phyloP scores from a whole-genome alignment of 1,140 invertebrate species.

The Augochlora pura region DNA sequence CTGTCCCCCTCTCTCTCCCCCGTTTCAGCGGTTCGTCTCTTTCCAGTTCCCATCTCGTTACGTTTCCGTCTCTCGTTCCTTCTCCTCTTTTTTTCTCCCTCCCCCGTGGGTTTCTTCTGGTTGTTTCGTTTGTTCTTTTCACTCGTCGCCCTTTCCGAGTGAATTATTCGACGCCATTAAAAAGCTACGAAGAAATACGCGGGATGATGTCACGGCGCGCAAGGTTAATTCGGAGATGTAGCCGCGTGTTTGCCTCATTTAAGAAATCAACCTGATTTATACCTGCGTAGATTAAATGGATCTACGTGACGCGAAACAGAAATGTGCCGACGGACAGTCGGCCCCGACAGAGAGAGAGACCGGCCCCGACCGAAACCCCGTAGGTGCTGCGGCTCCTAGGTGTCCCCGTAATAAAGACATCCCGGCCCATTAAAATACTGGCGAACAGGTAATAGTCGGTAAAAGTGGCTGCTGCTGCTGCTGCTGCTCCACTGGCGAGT shows the following conservation, averaged over 20 bases:
- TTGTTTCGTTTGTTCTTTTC: conserved; percentile 51
- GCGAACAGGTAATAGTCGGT: conserved; percentile 9
- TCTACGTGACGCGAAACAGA: conserved; percentile 46
- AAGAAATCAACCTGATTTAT: conserved; percentile 61
- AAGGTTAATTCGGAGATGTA: conserved; percentile 52
- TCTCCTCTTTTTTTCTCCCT: not conserved
- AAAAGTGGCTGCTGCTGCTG: not conserved
- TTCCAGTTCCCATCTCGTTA: not conserved
- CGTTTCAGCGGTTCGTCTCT: too few relatives aligned
- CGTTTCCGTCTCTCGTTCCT: not conserved
- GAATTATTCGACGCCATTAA: conserved; percentile 60
- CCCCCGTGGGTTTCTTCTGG: not conserved
- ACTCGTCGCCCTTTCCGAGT: conserved; percentile 61
- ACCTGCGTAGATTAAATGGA: conserved; percentile 57
- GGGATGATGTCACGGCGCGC: conserved; percentile 50
- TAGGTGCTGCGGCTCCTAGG: conserved; percentile 2
- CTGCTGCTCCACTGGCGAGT: not conserved
- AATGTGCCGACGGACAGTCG: not conserved
- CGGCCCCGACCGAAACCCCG: not conserved
- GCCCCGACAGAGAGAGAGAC: too few relatives aligned
- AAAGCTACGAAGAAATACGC: conserved; percentile 44
- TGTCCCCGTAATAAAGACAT: conserved; percentile 29
- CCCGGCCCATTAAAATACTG: conserved; percentile 29
- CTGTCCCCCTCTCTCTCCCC: not conserved
- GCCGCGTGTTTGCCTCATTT: conserved; percentile 55